These are phyloP conservation scores for Germaria angustata DNA, from an alignment of 2,888 invertebrate species.

Conservation along the genomic window DNA sequence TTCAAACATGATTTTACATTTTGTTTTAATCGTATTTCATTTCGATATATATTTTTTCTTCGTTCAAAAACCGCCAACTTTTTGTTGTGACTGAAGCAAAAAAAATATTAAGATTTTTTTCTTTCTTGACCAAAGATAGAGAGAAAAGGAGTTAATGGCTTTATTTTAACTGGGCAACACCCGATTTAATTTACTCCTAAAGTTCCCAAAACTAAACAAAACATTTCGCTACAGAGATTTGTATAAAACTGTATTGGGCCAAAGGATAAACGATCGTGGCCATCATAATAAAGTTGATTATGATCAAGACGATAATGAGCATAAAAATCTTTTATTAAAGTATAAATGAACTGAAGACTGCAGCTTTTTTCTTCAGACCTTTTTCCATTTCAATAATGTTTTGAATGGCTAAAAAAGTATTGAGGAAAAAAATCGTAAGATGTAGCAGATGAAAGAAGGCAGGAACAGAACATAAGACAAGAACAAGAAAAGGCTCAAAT, in stretches of 20 bases:
- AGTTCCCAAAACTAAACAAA: background rate
- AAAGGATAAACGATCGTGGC: constrained; percentile 43
- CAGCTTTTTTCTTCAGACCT: background rate
- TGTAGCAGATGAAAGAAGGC: constrained; percentile 38
- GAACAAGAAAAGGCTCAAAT: constrained; percentile 9
- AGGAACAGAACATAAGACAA: background rate
- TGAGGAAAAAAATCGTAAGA: constrained; percentile 21
- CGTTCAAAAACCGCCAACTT: background rate
- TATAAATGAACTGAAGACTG: background rate
- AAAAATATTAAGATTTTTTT: background rate
- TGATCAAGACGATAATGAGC: constrained; percentile 37
- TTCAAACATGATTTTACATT: constrained; percentile 62
- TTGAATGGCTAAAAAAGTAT: constrained; percentile 7
- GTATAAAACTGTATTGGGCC: constrained; percentile 38
- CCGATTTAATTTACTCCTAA: constrained; percentile 41
- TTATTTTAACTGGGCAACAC: constrained; percentile 72
- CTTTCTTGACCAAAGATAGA: background rate
- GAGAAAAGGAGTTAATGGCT: constrained; percentile 73
- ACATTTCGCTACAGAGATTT: background rate
- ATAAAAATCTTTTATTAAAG: constrained; percentile 34
- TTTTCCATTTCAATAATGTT: constrained; percentile 5
- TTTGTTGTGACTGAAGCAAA: background rate
- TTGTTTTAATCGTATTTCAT: constrained; percentile 40
- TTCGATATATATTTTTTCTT: background rate
- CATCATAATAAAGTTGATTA: constrained; percentile 41